These are phyloP conservation scores for Pseudopipra pipra DNA, from an alignment of 2,113 vertebrate species.

Conservation along the genomic window DNA sequence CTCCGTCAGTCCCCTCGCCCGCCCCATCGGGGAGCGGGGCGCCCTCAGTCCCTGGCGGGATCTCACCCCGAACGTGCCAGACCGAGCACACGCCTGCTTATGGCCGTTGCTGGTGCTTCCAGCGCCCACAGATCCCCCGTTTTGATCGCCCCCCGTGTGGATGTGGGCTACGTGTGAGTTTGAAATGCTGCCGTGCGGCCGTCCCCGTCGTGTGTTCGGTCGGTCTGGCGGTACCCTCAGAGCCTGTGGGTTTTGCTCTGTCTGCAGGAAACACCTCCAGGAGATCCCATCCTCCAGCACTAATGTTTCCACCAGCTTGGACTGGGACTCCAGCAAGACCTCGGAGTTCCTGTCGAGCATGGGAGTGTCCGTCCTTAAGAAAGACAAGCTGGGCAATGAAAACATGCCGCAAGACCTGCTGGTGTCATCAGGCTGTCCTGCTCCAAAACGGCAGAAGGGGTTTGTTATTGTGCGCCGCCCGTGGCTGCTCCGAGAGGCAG, in stretches of 20 bases:
- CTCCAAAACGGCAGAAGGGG: slow-evolving; percentile 74
- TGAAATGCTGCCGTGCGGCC: neutral
- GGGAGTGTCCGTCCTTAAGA: slow-evolving; percentile 70
- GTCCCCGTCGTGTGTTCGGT: neutral
- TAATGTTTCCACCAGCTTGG: slow-evolving; percentile 58
- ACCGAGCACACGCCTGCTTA: rapidly evolving
- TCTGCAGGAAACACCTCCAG: slow-evolving; percentile 78
- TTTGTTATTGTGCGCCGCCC: slow-evolving; percentile 80
- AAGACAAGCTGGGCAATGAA: slow-evolving; percentile 77
- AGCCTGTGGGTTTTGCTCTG: neutral
- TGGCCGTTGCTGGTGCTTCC: neutral
- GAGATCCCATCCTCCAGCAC: slow-evolving; percentile 76
- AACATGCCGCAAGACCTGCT: slow-evolving; percentile 83
- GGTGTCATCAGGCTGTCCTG: slow-evolving; percentile 60
- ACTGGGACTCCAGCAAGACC: slow-evolving; percentile 66
- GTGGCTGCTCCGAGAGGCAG: slow-evolving; percentile 68
- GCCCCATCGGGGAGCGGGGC: neutral
- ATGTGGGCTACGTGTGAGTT: rapidly evolving
- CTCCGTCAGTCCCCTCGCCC: rapidly evolving
- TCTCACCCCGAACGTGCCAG: rapidly evolving
- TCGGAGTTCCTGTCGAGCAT: slow-evolving; percentile 59
- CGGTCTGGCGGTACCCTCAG: neutral
- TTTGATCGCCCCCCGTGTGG: rapidly evolving
- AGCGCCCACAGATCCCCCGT: rapidly evolving
- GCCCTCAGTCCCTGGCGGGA: rapidly evolving